Base-by-base conservation (phyloP, 2,888 invertebrate genomes). In the Helobdella robusta region DNA sequence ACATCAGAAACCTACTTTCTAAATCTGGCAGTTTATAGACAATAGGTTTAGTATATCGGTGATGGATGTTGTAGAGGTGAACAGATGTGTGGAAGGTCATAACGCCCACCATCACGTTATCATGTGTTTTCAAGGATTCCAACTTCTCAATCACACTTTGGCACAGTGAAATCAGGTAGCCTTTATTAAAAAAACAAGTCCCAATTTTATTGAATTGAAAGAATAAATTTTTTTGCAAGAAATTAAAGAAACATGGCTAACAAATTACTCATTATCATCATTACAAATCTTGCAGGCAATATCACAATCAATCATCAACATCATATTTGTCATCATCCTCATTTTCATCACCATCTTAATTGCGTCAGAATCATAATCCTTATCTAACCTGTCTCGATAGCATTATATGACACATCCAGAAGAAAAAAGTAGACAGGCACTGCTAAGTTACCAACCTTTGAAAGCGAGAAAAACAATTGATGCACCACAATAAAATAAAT, bases 401-500 rank as follows among this genome's bases (percentile, higher is more conserved):
- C 97, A 68, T 88, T 83, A 72, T 89, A 86, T 60, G 93, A 92
- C 36, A 97, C 90, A 76, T 98, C 97, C 74, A 98, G 83, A 35
- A 97, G 82, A 81, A 91, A 97, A 72, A 98, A 82, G 80, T 98
- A 98, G 60, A 93, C 88, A 4, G 97, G 93, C n/a, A n/a, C n/a
- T n/a, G n/a, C n/a, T n/a, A n/a, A n/a, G n/a, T n/a, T n/a, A n/a
- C n/a, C n/a, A n/a, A n/a, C n/a, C n/a, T n/a, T n/a, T n/a, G n/a
- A n/a, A n/a, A n/a, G n/a, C 6, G 56, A 56, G 32, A 95, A 86
- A 87, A 6, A 86, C 85, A 75, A 88, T 70, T 34, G 86, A 83
- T 11, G 83, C 80, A 69, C 89, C 87, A 28, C 85, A 18, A 4
- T 18, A 25, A 6, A 20, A 25, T 25, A 3, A 54, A 54, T 25